Percentiles rank a stretch among this genome's conserved stretches.
Evolutionary conservation across 2,113 vertebrate species (phyloP).

Genomic region (Galemys pyrenaicus): DNA sequence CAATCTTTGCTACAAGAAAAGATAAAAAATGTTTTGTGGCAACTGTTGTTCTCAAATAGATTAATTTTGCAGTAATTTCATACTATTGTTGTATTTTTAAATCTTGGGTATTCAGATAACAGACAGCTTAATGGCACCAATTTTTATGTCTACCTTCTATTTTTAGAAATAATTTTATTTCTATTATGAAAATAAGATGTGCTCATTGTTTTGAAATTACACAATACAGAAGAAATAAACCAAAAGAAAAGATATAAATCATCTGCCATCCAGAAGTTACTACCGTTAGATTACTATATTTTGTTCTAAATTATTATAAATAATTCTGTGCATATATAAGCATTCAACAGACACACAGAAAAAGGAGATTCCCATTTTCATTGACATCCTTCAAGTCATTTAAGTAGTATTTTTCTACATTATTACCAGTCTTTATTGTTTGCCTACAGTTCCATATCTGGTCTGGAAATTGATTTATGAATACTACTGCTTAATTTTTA

Average conservation of each 20-base stretch:
- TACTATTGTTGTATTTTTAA: background rate
- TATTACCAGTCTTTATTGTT: background rate
- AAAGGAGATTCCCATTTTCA: background rate
- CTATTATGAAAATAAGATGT: slow-evolving; percentile 45
- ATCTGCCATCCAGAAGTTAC: slow-evolving; percentile 37
- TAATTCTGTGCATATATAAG: slow-evolving; percentile 20
- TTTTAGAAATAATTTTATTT: slow-evolving; percentile 56
- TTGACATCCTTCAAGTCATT: slow-evolving; percentile 18
- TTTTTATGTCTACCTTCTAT: slow-evolving; percentile 38
- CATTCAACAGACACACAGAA: background rate
- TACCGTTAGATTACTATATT: background rate
- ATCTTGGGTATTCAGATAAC: background rate
- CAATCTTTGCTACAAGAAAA: slow-evolving; percentile 91
- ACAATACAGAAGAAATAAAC: background rate
- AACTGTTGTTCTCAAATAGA: background rate
- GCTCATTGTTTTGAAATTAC: slow-evolving; percentile 11
- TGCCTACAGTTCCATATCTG: background rate
- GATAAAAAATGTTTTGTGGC: background rate
- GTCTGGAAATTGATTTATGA: slow-evolving; percentile 44
- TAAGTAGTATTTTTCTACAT: background rate
- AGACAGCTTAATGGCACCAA: background rate
- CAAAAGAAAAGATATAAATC: slow-evolving; percentile 37
- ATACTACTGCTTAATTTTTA: background rate
- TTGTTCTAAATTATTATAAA: slow-evolving; percentile 43
- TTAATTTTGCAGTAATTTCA: slow-evolving; percentile 32